Evolutionary conservation across 1,140 invertebrate species (phyloP).

Genomic region (Portunus trituberculatus): DNA sequence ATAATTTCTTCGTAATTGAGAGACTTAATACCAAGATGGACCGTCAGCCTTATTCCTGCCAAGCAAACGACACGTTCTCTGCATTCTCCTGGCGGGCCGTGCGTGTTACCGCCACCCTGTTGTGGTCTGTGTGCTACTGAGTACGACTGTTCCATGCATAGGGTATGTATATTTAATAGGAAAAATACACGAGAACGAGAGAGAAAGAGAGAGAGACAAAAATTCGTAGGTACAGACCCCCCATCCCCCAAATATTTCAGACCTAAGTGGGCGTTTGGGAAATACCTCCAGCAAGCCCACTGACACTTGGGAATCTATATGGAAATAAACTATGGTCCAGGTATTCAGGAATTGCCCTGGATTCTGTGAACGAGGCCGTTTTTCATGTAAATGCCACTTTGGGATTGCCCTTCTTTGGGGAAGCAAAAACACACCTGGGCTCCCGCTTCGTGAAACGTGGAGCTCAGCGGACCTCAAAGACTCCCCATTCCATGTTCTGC

Average conservation of each 20-base stretch:
- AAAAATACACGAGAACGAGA: neutral
- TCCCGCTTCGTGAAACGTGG: neutral
- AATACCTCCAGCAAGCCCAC: conserved; percentile 71
- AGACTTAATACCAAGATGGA: neutral
- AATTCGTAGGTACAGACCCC: conserved; percentile 30
- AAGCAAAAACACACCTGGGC: conserved; percentile 55
- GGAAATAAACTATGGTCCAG: conserved; percentile 73
- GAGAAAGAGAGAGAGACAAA: neutral
- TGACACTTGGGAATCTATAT: conserved; percentile 75
- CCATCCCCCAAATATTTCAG: conserved; percentile 57
- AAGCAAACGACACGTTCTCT: neutral
- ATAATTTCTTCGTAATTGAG: neutral
- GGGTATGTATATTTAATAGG: neutral
- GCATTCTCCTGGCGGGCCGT: neutral
- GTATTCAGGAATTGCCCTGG: conserved; percentile 71
- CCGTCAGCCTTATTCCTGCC: neutral
- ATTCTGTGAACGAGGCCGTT: conserved; percentile 67
- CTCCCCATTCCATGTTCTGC: neutral
- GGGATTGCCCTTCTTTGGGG: conserved; percentile 68
- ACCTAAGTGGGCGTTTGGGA: conserved; percentile 68
- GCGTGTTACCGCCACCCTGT: neutral
- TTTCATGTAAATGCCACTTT: conserved; percentile 73
- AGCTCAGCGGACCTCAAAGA: neutral
- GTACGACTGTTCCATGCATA: neutral
- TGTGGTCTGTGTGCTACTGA: neutral